Base-by-base conservation (phyloP, 2,113 vertebrate species). In the Elachura formosa region DNA sequence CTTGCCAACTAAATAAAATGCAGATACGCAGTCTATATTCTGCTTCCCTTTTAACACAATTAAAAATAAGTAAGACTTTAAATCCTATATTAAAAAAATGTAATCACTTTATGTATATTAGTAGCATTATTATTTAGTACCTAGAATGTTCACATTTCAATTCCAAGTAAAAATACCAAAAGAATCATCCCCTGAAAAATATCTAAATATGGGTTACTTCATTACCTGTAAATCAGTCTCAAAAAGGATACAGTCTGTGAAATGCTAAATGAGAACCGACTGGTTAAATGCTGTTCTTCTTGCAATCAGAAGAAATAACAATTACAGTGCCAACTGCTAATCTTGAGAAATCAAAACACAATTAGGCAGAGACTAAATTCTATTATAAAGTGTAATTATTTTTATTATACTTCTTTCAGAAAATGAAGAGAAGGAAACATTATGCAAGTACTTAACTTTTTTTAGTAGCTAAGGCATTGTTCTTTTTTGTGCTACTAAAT, bases 171-270 rank as follows among this genome's bases (percentile, higher is more conserved):
- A 98, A 96, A 94, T 75, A 94, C 14, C 12, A 22, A 67, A 87
- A 85, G 46, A 93, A 88, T 87, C 72, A 84, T 87, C 24, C 15
- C 41, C 76, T 96, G 78, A 94, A 93, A 96, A 93, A 78, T 75
- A 62, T 72, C 95, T 97, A 97, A 97, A 96, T 97, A 97, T 95
- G 96, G 95, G 94, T 95, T 63, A 54, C 82, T 96, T 97, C 94
- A 95, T 97, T 96, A 95, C 95, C 86, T 93, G 59, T 80, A 82
- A 94, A 98, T 96, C 93, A 97, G 51, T 90, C 55, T 73, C 25
- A 51, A 81, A 95, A 94, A 93, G 13, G 54, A 87, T 45, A 23
- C 41, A 74, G 46, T 66, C 69, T 76, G 67, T 43, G 68, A 84
- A 68, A 41, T 43, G 31, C 59, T 52, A 94, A 94, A 85, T 68